Percentiles rank a stretch among this genome's conserved stretches.
Evolutionary conservation across 2,888 invertebrate genomes (phyloP).

Genomic region (Epinotia bilunana): DNA sequence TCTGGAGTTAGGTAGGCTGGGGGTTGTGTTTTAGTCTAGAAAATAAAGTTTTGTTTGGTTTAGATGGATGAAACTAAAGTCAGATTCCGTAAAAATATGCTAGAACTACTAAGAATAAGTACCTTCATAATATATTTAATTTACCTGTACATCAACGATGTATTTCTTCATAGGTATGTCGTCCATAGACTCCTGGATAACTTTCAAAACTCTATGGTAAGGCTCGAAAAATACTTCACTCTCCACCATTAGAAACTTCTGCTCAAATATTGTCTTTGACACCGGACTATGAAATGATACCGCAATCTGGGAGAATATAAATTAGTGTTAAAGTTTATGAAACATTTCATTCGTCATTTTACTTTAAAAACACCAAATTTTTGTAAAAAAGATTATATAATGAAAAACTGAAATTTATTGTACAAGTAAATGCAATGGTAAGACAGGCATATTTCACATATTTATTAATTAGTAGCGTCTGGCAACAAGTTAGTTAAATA

Average conservation of each 20-base stretch:
- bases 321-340: too few species aligned
- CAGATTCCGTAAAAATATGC: too few species aligned
- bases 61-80: neutral
- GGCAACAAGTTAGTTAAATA: too few species aligned
- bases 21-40: constrained; percentile 63
- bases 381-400: too few species aligned
- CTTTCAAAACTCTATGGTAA: constrained; percentile 89
- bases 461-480: too few species aligned
- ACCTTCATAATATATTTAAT: too few species aligned
- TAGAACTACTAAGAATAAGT: too few species aligned
- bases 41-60: neutral
- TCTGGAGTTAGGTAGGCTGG: constrained; percentile 72
- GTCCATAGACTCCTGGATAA: constrained; percentile 85
- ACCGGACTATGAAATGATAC: constrained; percentile 75
- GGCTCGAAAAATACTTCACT: constrained; percentile 93
- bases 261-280: constrained; percentile 65
- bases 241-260: constrained; percentile 87
- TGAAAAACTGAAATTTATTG: too few species aligned
- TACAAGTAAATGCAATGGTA: too few species aligned
- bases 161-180: constrained; percentile 88
- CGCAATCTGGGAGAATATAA: constrained; percentile 65
- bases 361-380: too few species aligned
- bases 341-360: too few species aligned
- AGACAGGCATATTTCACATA: too few species aligned
- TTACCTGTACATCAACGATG: constrained; percentile 85